Base-by-base conservation (phyloP, 2,888 invertebrate genomes). In the Chloroclystis v-ata region DNA sequence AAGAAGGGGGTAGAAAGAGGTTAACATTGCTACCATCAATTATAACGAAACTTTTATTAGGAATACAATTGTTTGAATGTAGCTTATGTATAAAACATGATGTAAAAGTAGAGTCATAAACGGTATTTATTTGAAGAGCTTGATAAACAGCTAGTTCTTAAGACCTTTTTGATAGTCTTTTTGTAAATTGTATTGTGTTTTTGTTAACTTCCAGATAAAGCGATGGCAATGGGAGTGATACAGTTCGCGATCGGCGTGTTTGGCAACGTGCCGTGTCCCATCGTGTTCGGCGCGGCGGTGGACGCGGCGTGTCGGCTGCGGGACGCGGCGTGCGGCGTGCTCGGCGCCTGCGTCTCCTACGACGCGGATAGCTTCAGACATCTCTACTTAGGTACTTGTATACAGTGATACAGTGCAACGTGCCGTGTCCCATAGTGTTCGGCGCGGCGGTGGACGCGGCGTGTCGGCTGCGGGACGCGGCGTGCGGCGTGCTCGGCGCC, bases 251-350 rank as follows among this genome's bases (percentile, higher is more conserved):
- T 97, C 57, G 97, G 97, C 47, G 90, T 97, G 59, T 96, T 97
- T 82, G 97, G 96, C 61, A 97, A 97, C 82, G 96, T 97, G 69
- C 97, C 97, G 62, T 97, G 97, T 79, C 96, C 97, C n/a, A 95
- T 97, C 62, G 92, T 97, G 61, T 97, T 97, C 81, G 97, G 97
- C 51, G 94, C 95, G 32, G 95, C 97, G 29, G 94, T 97, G 45
- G 97, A 97, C 89, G 95, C 95, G 1, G 95, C 97, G 4, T 97
- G 97, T 75, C 90, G 96, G 25, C 92, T 96, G 61, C 95, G 97
- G 90, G 95, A 96, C 78, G 91, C 90, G 47, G 91, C 94, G 1
- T 96, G 96, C 75, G 94, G 93, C 33, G 90, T 93, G 67, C 87
- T 91, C 61, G 96, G 96, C 49, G 96, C 95, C 35, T 97, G 97